Base-by-base conservation (phyloP, 2,888 invertebrate species). In the Syrista parreyssii region DNA sequence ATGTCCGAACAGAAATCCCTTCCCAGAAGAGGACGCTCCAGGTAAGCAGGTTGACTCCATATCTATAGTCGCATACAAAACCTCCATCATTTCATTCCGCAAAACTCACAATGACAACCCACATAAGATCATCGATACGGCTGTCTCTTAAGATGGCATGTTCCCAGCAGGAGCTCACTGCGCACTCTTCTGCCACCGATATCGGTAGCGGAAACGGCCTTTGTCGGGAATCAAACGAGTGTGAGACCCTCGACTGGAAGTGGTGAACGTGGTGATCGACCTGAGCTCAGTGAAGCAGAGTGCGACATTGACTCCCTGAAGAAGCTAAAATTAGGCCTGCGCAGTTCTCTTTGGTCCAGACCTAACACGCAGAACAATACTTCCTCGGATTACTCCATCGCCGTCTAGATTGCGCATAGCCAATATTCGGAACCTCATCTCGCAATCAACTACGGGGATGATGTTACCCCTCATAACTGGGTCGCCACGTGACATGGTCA, bases 1-100 rank as follows among this genome's bases (percentile, higher is more conserved):
- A 95, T 95, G 95, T 95, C 95, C 89, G 95, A 95, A 91, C 95
- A 95, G 92, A 95, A 95, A 91, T 95, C 95, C 86, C 92, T 95
- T 89, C 95, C 95, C 85, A 93, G 95, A 89, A 93, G 95, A 91
- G 94, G 94, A 92, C 94, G 94, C 91, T 94, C 95, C 92, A 95
- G 95, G 94, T 95, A 93, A 92, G 79, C 55, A 55, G 55, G 55
- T 55, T 55, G 23, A 55, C 55, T 55, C 55, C 55, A 55, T 55
- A 55, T 55, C 55, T 9, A 55, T 23, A 23, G 55, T 55, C 55
- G 55, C 55, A 55, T 55, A 23, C 9, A 23, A 23, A 55, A 55
- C 55, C 23, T 55, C 55, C 9, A 55, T 55, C 0, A 55, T 55
- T 55, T 55, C 55, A 23, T 55, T 23, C 23, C 55, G 55, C 23